phyloP scores from a whole-genome alignment of 2,888 invertebrate genomes.

The Notodonta ziczac region DNA sequence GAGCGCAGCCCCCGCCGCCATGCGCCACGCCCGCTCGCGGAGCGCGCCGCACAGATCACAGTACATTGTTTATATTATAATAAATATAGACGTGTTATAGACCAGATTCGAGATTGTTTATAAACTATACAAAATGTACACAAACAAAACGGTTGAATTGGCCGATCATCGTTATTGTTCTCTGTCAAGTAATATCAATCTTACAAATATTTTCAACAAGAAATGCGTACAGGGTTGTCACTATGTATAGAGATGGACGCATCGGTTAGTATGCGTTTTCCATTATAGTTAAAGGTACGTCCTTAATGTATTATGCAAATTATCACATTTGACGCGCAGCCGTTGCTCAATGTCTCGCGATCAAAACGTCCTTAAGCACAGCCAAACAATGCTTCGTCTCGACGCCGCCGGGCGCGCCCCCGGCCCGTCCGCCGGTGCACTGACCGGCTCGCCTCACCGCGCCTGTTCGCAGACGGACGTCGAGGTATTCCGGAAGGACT shows the following conservation, averaged over 20 bases:
- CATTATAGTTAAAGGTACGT: conserved; percentile 20
- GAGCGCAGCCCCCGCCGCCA: conserved; percentile 16
- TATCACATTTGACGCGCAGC: conserved; percentile 42
- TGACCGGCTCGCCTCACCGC: conserved; percentile 33
- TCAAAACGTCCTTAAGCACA: conserved; percentile 36
- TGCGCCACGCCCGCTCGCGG: no score
- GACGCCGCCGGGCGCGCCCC: conserved; percentile 15
- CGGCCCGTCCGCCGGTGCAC: conserved; percentile 25
- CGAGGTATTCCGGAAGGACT: conserved; percentile 98
- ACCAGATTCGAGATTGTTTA: conserved; percentile 68
- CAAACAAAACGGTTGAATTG: conserved; percentile 64
- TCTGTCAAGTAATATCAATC: conserved; percentile 58
- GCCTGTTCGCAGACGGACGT: conserved; percentile 91
- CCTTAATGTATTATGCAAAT: conserved; percentile 42
- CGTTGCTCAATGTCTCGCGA: conserved; percentile 29
- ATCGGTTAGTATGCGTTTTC: conserved; percentile 17
- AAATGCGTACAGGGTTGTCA: conserved; percentile 65
- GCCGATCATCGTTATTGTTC: conserved; percentile 58
- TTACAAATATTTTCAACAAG: conserved; percentile 67
- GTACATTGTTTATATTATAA: conserved; percentile 65
- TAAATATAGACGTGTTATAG: conserved; percentile 68
- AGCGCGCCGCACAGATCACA: conserved; percentile 64
- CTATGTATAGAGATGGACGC: conserved; percentile 37
- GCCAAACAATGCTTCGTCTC: conserved; percentile 22
- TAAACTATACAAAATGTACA: conserved; percentile 76